Conservation (phyloP, 2,888 invertebrate genomes). For the Tipula unca region DNA sequence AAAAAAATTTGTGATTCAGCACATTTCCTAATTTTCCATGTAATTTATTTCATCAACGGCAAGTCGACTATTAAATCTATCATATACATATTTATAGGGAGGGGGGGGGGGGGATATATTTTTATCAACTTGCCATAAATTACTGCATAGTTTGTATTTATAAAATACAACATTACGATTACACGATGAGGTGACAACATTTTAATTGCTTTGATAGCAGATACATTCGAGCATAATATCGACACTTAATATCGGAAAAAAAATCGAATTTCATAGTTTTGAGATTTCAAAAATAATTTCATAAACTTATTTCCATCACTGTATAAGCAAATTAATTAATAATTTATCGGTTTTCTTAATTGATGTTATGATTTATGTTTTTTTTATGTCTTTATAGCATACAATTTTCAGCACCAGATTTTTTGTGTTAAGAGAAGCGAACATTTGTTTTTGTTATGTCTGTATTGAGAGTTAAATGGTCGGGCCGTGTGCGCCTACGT, state of each 20-base stretch:
- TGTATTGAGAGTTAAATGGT: neutral
- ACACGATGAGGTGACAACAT: neutral
- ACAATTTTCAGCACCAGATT: neutral
- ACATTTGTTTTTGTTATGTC: neutral
- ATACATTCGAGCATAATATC: too few relatives aligned
- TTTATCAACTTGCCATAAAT: neutral
- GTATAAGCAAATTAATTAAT: neutral
- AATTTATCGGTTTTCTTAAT: neutral
- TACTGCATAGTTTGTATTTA: neutral
- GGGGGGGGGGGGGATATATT: neutral
- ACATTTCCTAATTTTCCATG: neutral
- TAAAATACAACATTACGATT: neutral
- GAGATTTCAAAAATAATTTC: too few relatives aligned
- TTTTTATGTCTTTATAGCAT: neutral
- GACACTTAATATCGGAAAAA: too few relatives aligned
- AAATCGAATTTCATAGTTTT: too few relatives aligned
- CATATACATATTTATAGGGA: neutral
- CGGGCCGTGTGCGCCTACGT: neutral
- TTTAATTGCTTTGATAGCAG: neutral
- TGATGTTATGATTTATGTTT: neutral
- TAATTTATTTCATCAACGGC: neutral
- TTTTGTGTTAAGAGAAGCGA: neutral
- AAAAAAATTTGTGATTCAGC: neutral
- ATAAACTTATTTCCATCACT: neutral
- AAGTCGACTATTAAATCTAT: neutral